Conservation (phyloP, 1,140 invertebrate genomes). For the Myzus persicae region DNA sequence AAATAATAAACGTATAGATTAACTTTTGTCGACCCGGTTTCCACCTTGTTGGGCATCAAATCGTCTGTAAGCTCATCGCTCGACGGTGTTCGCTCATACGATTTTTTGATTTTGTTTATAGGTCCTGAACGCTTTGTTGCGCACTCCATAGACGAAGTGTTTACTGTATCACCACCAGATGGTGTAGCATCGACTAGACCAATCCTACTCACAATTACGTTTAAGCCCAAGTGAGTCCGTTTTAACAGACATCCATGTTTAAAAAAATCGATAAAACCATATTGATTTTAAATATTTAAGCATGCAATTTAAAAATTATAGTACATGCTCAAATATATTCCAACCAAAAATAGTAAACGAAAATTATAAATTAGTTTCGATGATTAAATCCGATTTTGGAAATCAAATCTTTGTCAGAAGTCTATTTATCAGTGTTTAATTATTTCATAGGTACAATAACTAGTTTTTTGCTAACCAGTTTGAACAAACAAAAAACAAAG, state of each 20-base stretch:
- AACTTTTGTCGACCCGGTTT: constrained; percentile 41
- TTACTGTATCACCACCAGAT: not conserved
- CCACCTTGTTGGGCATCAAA: constrained; percentile 40
- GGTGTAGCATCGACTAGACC: not conserved
- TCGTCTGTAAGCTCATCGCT: not conserved
- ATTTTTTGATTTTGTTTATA: constrained; percentile 24
- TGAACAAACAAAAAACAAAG: too few relatives aligned
- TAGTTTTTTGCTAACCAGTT: too few relatives aligned
- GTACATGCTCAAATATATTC: not conserved
- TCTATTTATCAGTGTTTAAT: too few relatives aligned
- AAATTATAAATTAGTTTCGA: too few relatives aligned
- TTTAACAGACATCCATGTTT: too few relatives aligned
- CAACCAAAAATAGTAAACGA: not conserved
- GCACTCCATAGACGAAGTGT: not conserved
- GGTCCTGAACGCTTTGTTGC: not conserved
- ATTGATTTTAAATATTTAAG: not conserved
- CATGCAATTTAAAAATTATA: too few relatives aligned
- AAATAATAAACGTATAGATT: constrained; percentile 56
- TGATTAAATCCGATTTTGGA: too few relatives aligned
- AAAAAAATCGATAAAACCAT: not conserved
- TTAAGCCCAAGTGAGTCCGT: constrained; percentile 32
- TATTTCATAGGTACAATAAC: too few relatives aligned
- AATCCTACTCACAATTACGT: not conserved
- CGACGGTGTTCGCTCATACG: not conserved
- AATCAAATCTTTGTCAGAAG: too few relatives aligned